phyloP scores from a whole-genome alignment of 30 jellyfish, hydroid and myxozoan species.

The Sanderia malayensis region DNA sequence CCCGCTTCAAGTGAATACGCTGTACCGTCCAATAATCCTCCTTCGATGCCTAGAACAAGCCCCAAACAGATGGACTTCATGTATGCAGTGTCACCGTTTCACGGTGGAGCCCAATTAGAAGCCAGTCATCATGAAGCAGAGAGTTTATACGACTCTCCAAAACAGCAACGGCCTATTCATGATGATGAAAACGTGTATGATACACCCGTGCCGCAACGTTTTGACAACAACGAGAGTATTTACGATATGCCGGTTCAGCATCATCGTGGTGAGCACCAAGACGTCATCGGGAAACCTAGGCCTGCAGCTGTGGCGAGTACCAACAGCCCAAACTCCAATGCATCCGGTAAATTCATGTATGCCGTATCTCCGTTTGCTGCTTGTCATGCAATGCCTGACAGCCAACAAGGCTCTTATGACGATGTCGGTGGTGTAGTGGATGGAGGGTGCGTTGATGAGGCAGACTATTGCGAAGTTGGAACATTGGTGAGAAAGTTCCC shows the following conservation, averaged over 20 bases:
- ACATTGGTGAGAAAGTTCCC: slow-evolving; percentile 7
- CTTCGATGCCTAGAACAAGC: slow-evolving; percentile 12
- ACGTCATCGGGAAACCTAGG: not conserved
- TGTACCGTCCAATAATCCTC: slow-evolving; percentile 36
- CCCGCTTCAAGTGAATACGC: slow-evolving; percentile 45
- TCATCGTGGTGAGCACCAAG: not conserved
- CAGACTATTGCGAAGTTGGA: slow-evolving; percentile 46
- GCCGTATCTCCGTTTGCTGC: slow-evolving; percentile 65
- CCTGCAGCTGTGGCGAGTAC: not conserved
- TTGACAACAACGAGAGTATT: not conserved
- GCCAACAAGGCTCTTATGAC: slow-evolving; percentile 14
- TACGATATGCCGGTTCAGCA: not conserved
- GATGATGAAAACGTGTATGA: not conserved
- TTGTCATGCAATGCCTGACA: slow-evolving; percentile 24
- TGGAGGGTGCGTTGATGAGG: slow-evolving; percentile 15
- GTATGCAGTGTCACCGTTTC: slow-evolving; percentile 64
- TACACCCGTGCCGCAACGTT: not conserved
- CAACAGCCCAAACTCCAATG: not conserved
- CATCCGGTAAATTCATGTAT: slow-evolving; percentile 31
- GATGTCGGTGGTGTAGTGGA: not conserved
- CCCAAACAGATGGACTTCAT: slow-evolving; percentile 19
- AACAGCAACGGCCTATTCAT: not conserved
- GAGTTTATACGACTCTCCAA: slow-evolving; percentile 50
- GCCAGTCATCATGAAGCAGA: not conserved
- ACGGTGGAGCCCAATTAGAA: slow-evolving; percentile 35